Evolutionary conservation across 2,888 invertebrate genomes (phyloP).

Genomic region (Drosophila multiciliata): DNA sequence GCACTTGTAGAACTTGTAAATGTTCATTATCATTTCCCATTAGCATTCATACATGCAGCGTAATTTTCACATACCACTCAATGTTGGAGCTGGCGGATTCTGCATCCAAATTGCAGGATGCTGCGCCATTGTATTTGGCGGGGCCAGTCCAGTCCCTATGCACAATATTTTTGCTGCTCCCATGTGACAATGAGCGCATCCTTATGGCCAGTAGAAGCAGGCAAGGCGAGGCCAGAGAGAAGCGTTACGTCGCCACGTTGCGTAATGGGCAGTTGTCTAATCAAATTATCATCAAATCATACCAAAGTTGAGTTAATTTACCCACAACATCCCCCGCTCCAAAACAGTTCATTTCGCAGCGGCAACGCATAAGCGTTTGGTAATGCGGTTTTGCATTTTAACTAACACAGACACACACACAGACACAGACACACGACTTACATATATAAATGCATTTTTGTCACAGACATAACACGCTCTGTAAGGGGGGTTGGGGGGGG

Average conservation of each 20-base stretch:
- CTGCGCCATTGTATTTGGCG: constrained; percentile 29
- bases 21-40: constrained; percentile 67
- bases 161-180: constrained; percentile 29
- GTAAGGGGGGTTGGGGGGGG: constrained; percentile 10
- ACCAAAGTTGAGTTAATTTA: constrained; percentile 74
- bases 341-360: constrained; percentile 65
- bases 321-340: constrained; percentile 21
- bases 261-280: constrained; percentile 48
- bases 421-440: constrained; percentile 23
- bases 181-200: constrained; percentile 26
- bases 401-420: constrained; percentile 53
- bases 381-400: constrained; percentile 66
- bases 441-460: constrained; percentile 72
- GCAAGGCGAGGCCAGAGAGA: neutral
- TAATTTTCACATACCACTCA: constrained; percentile 49
- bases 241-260: constrained; percentile 11
- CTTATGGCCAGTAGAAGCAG: constrained; percentile 15
- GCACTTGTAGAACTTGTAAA: constrained; percentile 63
- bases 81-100: neutral
- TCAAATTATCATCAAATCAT: constrained; percentile 79
- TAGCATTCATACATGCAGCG: constrained; percentile 56
- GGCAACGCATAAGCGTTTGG: constrained; percentile 55
- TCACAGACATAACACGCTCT: constrained; percentile 33
- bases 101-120: constrained; percentile 3
- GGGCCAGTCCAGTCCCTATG: constrained; percentile 14